Conservation (phyloP, 2,888 invertebrate genomes). For the Lithophane socia region DNA sequence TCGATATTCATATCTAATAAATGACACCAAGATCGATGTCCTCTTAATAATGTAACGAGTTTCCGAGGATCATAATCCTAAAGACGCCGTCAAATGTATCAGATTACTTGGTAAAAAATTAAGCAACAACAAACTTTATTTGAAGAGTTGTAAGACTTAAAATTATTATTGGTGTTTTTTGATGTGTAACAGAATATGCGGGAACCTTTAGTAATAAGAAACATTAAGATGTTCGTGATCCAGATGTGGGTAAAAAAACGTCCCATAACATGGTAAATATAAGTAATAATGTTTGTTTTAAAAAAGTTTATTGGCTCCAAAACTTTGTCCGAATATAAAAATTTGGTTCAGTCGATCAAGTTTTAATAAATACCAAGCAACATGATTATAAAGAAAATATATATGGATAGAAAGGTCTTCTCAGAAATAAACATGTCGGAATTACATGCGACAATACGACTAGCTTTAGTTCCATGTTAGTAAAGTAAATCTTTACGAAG, state of each 20-base stretch:
- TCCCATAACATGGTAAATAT: conserved; percentile 21
- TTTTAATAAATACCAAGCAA: background rate
- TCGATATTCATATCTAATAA: conserved; percentile 35
- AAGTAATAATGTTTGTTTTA: conserved; percentile 1
- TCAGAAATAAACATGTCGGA: background rate
- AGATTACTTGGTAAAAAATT: conserved; percentile 45
- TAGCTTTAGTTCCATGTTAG: background rate
- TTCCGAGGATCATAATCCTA: conserved; percentile 55
- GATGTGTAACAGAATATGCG: conserved; percentile 50
- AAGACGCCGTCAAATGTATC: conserved; percentile 63
- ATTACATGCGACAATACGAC: background rate
- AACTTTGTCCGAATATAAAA: background rate
- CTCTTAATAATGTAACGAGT: conserved; percentile 61
- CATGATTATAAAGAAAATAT: background rate
- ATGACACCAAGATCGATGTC: conserved; percentile 50
- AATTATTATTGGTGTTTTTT: background rate
- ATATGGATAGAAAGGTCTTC: no score
- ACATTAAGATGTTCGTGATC: conserved; percentile 42
- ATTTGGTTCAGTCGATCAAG: background rate
- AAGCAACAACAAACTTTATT: conserved; percentile 47
- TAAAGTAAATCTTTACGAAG: background rate
- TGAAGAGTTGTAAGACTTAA: conserved; percentile 18
- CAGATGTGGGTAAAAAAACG: conserved; percentile 33
- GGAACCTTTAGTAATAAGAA: conserved; percentile 41
- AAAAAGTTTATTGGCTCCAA: conserved; percentile 1